Conservation (phyloP, 2,113 vertebrate species). For the Notarius lentiginosus region DNA sequence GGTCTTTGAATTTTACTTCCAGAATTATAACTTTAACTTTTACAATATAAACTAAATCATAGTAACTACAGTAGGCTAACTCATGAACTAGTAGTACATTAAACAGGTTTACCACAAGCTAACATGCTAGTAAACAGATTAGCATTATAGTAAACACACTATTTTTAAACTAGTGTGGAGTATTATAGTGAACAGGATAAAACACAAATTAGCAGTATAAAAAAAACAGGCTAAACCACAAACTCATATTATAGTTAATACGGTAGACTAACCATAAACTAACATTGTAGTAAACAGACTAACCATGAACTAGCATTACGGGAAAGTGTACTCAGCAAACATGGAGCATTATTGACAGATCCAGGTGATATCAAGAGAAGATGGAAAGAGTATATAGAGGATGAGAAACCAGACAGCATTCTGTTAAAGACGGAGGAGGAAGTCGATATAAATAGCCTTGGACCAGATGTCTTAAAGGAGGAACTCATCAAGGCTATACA, state of each 20-base stretch:
- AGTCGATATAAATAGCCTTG: too few relatives aligned
- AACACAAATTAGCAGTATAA: neutral
- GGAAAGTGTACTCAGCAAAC: too few relatives aligned
- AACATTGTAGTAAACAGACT: neutral
- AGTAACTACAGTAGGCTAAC: neutral
- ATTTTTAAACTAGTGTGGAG: neutral
- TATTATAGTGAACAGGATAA: neutral
- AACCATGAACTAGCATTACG: neutral
- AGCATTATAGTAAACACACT: neutral
- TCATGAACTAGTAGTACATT: neutral
- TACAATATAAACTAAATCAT: neutral
- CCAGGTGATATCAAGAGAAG: too few relatives aligned
- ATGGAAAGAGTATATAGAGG: too few relatives aligned
- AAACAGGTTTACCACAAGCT: neutral
- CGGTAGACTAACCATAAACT: neutral
- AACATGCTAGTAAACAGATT: neutral
- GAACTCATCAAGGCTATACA: too few relatives aligned
- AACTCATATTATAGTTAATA: neutral
- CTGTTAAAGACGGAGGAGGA: too few relatives aligned
- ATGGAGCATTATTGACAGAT: too few relatives aligned
- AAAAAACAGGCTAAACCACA: neutral
- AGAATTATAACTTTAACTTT: neutral
- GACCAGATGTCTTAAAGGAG: too few relatives aligned
- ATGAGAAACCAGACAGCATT: too few relatives aligned
- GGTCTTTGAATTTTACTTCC: neutral